Evolutionary conservation across 2,888 invertebrate species (phyloP), one percentile per base, ranked within the genome.

Genomic region (Vesta saturnalis): DNA sequence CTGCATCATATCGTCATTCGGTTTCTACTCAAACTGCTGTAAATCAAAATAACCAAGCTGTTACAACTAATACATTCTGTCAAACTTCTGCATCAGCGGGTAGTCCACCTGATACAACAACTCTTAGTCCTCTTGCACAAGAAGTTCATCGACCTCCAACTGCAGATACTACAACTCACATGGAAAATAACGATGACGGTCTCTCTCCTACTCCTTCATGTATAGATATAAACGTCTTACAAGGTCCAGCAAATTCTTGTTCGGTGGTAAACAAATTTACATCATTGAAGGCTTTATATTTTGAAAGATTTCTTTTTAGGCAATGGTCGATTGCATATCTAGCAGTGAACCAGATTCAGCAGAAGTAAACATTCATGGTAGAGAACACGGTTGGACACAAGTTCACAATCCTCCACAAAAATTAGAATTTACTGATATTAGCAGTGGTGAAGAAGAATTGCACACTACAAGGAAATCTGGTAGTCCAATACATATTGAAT

Each of bases 291-390:
- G n/a, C n/a, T n/a, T n/a, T 47, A 23, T 60, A 16, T 43, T 14
- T n/a, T 39, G 35, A 16, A 56, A 21, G 19, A 15, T 52, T n/a
- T 16, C 47, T 21, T 60, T 57, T 39, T 49, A 90, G 91, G 90
- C 91, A 4, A 91, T 94, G 94, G 94, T 94, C 22, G 94, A 94
- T 81, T 94, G 94, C 81, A 92, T 94, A 71, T 94, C 94, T 30
- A 94, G 94, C 80, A 94, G 94, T 76, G 94, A 94, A 80, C 93
- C 91, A 23, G 94, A 94, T 79, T 87, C 89, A 1, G 88, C 87
- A 4, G 89, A 89, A 62, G 67, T 83, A 52, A 77, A 67, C 68
- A 71, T 72, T 6, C 80, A 79, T 55, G 76, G 71, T 64, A 73
- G 80, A 6, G 83, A 83, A 39, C 77, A 79, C 30, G 83, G 83